Base-by-base conservation (phyloP, 2,888 invertebrate genomes). In the Subacronicta megacephala region DNA sequence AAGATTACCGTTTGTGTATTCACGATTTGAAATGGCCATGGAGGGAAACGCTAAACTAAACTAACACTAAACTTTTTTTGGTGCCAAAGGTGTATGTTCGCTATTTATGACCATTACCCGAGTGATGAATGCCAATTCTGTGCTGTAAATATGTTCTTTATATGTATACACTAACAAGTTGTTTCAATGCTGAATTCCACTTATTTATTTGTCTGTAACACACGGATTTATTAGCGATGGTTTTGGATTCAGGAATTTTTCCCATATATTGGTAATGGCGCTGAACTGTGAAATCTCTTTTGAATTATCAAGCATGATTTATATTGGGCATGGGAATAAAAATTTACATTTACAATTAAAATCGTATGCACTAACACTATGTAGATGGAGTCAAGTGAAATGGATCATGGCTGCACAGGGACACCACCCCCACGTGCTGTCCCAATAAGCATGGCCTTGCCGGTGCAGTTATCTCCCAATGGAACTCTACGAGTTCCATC, bases 31-130 rank as follows among this genome's bases (percentile, higher is more conserved):
- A 58, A 46, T 58, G 55, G 55, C 49, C 55, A 44, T 56, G 62
- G 56, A 44, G 37, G 41, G 53, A 57, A 53, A 62, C 62, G 16
- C 62, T n/a, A n/a, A n/a, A 62, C 42, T 56, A 45, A 41, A 37
- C 44, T 52, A 44, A 29, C 44, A 44, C 29, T 43, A 36, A 37
- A 43, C 43, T 38, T 26, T 44, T n/a, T 26, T 43, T 31, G 36
- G 42, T 52, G 55, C 43, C 26, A 26, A 29, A 55, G 47, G 33
- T 55, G 47, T 55, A 43, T 36, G 42, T 49, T 43, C 47, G 55
- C 55, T 29, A 43, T 55, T 37, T 55, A 55, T 49, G 42, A 47
- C 7, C 55, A 55, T 49, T 49, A 42, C 43, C 33, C 33, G 33
- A n/a, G 33, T 33, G 33, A 33, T 33, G 33, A 33, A 33, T n/a